Evolutionary conservation across 1,140 invertebrate species (phyloP).

Genomic region (Temnothorax nylanderi): DNA sequence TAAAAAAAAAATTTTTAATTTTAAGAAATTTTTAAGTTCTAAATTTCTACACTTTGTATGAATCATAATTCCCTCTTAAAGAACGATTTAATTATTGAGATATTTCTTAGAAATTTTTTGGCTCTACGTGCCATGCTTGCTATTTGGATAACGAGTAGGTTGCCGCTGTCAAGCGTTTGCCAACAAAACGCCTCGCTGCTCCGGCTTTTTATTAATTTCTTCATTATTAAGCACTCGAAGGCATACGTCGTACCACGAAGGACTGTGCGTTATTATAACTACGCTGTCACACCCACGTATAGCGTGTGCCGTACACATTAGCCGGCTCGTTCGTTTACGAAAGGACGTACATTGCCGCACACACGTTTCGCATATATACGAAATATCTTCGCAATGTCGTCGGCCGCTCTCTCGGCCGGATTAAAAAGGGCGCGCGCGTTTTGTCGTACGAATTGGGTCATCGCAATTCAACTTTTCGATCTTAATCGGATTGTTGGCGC

Average conservation of each 20-base stretch:
- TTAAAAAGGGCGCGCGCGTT: slow-evolving; percentile 65
- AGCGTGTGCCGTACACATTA: slow-evolving; percentile 78
- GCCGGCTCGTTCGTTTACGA: slow-evolving; percentile 62
- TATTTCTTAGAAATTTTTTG: neutral
- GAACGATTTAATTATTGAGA: neutral
- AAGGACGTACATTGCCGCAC: slow-evolving; percentile 33
- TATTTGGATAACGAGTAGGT: slow-evolving; percentile 27
- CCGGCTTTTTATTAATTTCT: slow-evolving; percentile 72
- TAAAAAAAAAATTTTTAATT: neutral
- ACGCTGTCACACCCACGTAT: slow-evolving; percentile 80
- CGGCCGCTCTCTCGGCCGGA: slow-evolving; percentile 55
- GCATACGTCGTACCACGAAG: slow-evolving; percentile 21
- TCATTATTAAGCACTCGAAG: slow-evolving; percentile 63
- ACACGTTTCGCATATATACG: slow-evolving; percentile 9
- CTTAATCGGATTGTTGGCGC: slow-evolving; percentile 56
- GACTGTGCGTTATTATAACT: slow-evolving; percentile 43
- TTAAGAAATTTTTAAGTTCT: neutral
- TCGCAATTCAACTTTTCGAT: slow-evolving; percentile 62
- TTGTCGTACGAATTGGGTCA: slow-evolving; percentile 58
- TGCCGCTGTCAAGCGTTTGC: slow-evolving; percentile 21
- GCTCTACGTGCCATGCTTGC: neutral
- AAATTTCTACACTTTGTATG: neutral
- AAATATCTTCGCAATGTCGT: slow-evolving; percentile 57
- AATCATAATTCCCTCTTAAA: neutral
- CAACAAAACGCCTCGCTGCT: slow-evolving; percentile 34